A percentile compares a stretch with the other conserved stretches of the same genome.
Evolutionary conservation across 2,888 invertebrate species (phyloP).

Genomic region (Petrolisthes cinctipes): DNA sequence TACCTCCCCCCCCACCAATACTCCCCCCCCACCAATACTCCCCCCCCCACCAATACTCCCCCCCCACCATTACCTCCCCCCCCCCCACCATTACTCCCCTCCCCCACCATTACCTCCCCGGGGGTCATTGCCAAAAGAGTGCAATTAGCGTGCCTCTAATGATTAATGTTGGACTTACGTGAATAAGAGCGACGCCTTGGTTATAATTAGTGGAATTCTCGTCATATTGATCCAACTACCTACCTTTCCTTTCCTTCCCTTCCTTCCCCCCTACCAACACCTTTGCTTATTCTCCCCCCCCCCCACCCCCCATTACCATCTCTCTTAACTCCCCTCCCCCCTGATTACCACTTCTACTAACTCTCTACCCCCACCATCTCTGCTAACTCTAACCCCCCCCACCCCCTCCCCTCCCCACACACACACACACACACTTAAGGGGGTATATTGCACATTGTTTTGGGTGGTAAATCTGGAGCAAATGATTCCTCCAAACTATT

Average conservation of each 20-base stretch:
- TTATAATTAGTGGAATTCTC: conserved; percentile 56
- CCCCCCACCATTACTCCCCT: background rate
- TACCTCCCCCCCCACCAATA: background rate
- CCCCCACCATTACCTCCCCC: background rate
- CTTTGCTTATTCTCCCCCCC: background rate
- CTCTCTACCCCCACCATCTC: too few species aligned
- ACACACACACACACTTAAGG: too few species aligned
- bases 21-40: background rate
- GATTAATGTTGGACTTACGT: conserved; percentile 47
- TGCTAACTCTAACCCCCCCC: background rate
- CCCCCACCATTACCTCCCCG: background rate
- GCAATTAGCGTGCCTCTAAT: conserved; percentile 51
- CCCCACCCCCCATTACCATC: background rate
- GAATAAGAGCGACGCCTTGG: conserved; percentile 38
- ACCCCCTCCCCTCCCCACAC: background rate
- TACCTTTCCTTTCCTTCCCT: conserved; percentile 1
- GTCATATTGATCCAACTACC: conserved; percentile 41
- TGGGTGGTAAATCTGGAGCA: too few species aligned
- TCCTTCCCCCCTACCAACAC: conserved; percentile 7
- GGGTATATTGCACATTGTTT: too few species aligned
- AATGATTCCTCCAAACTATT: too few species aligned
- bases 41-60: too few species aligned
- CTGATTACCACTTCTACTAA: background rate
- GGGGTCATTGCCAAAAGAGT: conserved; percentile 26
- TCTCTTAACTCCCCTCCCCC: background rate